A percentile compares a stretch with the other conserved stretches of the same genome.
Evolutionary conservation across 2,888 invertebrate genomes (phyloP).

Genomic region (Diplazon laetatorius): DNA sequence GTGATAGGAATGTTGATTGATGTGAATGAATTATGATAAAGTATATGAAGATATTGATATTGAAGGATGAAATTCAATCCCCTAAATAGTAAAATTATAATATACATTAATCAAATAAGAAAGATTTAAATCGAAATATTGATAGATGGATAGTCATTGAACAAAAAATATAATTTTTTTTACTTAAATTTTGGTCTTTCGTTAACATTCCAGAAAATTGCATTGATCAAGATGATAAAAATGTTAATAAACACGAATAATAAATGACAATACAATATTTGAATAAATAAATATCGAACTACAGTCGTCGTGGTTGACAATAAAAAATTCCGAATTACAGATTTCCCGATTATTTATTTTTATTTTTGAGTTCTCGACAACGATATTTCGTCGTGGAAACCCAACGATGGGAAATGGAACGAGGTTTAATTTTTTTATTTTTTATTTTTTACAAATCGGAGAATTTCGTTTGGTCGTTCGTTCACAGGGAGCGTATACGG

Average conservation of each 20-base stretch:
- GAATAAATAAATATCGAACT: too few relatives aligned
- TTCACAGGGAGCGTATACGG: slow-evolving; percentile 41
- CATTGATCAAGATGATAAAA: too few relatives aligned
- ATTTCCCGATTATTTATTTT: slow-evolving; percentile 7
- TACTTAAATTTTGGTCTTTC: too few relatives aligned
- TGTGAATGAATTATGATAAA: too few relatives aligned
- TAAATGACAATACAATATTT: too few relatives aligned
- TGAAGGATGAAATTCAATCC: too few relatives aligned
- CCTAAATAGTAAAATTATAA: too few relatives aligned
- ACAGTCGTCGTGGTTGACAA: not conserved
- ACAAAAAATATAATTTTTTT: not conserved
- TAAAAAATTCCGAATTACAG: slow-evolving; percentile 5
- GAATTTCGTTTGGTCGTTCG: too few relatives aligned
- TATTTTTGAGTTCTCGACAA: slow-evolving; percentile 10
- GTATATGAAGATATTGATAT: too few relatives aligned
- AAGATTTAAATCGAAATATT: slow-evolving; percentile 9
- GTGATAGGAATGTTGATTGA: too few relatives aligned
- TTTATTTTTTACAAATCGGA: slow-evolving; percentile 50
- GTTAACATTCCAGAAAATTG: too few relatives aligned
- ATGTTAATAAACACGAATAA: too few relatives aligned
- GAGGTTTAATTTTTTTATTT: slow-evolving; percentile 11
- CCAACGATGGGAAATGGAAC: slow-evolving; percentile 32
- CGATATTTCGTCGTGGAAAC: not conserved
- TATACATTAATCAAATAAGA: slow-evolving; percentile 6
- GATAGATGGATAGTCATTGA: not conserved